These are phyloP conservation scores for Arnoldichthys spilopterus DNA, from an alignment of 2,797 vertebrate genomes.

Conservation along the genomic window DNA sequence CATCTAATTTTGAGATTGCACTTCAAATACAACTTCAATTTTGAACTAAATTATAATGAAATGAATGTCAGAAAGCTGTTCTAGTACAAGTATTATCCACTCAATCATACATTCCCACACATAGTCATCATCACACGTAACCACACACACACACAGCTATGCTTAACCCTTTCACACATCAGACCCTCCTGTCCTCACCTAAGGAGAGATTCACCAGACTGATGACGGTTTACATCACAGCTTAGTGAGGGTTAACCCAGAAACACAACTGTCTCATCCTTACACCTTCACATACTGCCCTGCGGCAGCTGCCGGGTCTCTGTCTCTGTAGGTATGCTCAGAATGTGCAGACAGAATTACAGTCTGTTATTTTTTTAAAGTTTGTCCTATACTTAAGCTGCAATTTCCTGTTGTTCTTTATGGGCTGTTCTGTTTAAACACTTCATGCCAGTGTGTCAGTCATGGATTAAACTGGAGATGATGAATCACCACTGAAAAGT, in stretches of 20 bases:
- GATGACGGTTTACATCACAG: background rate
- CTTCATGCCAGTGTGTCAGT: background rate
- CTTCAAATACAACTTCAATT: too few species aligned
- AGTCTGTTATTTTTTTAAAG: background rate
- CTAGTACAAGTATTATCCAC: too few species aligned
- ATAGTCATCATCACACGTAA: too few species aligned
- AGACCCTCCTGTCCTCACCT: slow-evolving; percentile 8
- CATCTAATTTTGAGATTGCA: too few species aligned
- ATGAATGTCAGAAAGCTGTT: too few species aligned
- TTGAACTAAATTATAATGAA: too few species aligned
- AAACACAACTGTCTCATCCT: background rate
- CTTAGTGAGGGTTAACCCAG: slow-evolving; percentile 8
- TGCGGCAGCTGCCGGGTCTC: background rate
- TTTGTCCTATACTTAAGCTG: too few species aligned
- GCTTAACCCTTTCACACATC: background rate
- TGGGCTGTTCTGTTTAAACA: background rate
- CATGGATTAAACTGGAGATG: background rate
- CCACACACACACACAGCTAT: background rate
- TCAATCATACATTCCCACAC: background rate
- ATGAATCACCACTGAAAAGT: too few species aligned
- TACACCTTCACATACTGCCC: slow-evolving; percentile 22
- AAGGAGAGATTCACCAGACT: slow-evolving; percentile 6
- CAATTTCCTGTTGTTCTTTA: background rate
- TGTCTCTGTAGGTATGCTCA: background rate
- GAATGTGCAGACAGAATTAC: background rate